phyloP scores from a whole-genome alignment of 2,888 invertebrate species.

The Agrilus biguttatus region DNA sequence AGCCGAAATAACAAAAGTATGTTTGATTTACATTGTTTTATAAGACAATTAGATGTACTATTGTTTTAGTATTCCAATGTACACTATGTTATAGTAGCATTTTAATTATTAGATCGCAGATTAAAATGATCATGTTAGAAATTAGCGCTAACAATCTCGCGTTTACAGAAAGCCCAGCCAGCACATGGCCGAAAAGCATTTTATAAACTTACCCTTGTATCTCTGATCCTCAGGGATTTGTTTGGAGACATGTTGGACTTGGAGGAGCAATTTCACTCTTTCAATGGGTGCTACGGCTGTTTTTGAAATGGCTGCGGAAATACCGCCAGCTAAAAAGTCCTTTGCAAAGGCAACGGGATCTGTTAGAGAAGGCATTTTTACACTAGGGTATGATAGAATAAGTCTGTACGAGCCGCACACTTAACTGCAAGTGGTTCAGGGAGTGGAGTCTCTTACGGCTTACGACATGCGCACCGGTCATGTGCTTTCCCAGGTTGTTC shows the following conservation, averaged over 20 bases:
- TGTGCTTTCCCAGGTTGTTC: slow-evolving; percentile 22
- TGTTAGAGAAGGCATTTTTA: slow-evolving; percentile 16
- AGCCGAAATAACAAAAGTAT: no score
- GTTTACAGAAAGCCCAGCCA: no score
- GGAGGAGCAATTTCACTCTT: slow-evolving; percentile 83
- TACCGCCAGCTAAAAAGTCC: slow-evolving; percentile 84
- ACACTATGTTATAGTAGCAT: no score
- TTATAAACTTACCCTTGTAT: slow-evolving; percentile 62
- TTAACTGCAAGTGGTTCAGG: slow-evolving; percentile 37
- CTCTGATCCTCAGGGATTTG: slow-evolving; percentile 72
- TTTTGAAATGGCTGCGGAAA: slow-evolving; percentile 87
- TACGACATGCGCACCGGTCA: slow-evolving; percentile 18
- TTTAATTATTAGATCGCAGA: no score
- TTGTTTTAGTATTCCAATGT: no score
- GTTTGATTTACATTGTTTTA: no score
- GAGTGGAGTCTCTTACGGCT: slow-evolving; percentile 13
- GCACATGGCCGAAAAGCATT: neutral
- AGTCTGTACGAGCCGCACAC: slow-evolving; percentile 37
- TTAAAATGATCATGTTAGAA: no score
- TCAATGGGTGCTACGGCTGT: slow-evolving; percentile 92
- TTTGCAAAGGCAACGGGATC: slow-evolving; percentile 79
- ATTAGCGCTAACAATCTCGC: no score
- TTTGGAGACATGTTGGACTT: slow-evolving; percentile 88
- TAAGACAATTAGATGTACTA: no score
- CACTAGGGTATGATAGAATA: slow-evolving; percentile 12